Conservation (phyloP, 2,888 invertebrate genomes). For the Hyles lineata region DNA sequence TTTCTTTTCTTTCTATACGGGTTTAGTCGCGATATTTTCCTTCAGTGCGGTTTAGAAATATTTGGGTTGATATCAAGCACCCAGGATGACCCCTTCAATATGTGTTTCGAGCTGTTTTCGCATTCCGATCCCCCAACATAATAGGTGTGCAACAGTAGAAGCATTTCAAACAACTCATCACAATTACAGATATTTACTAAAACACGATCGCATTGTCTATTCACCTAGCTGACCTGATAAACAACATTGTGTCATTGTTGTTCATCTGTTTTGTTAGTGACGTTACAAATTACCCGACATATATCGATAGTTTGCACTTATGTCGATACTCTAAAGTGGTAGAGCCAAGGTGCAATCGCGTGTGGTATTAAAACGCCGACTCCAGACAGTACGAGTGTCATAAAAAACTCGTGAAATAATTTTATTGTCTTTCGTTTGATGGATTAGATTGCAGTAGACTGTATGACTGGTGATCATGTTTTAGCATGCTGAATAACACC, state of each 20-base stretch:
- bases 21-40: too few species aligned
- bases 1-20: too few species aligned
- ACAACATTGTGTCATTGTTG: constrained; percentile 42
- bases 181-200: constrained; percentile 48
- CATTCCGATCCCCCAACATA: constrained; percentile 43
- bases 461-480: too few species aligned
- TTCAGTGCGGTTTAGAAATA: too few species aligned
- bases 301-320: background rate
- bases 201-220: constrained; percentile 49
- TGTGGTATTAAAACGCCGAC: background rate
- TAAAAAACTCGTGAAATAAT: too few species aligned
- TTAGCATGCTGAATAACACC: too few species aligned
- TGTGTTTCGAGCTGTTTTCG: background rate
- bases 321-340: background rate
- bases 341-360: background rate
- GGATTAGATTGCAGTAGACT: too few species aligned
- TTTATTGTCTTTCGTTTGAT: too few species aligned
- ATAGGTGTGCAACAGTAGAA: constrained; percentile 37
- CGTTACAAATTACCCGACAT: background rate
- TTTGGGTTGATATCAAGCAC: too few species aligned
- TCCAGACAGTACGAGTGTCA: too few species aligned
- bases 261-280: constrained; percentile 19
- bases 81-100: background rate
- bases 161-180: constrained; percentile 44
- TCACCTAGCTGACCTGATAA: constrained; percentile 42